Base-by-base conservation (phyloP, 2,888 invertebrate species). In the Macaria liturata region DNA sequence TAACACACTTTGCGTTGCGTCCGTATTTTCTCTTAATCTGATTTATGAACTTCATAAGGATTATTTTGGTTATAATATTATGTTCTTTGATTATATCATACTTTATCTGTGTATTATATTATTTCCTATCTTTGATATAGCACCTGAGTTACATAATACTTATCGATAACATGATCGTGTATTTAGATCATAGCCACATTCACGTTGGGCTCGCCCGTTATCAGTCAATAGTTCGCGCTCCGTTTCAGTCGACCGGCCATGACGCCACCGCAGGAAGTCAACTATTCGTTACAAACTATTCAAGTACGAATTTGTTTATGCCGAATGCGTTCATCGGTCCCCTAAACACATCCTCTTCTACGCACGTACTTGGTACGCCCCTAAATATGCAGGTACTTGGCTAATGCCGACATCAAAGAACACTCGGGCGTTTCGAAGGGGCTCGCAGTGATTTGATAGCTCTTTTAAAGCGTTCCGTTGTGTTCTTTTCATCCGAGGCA, bases 151-250 rank as follows among this genome's bases (percentile, higher is more conserved):
- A 62, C 63, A 59, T 59, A 57, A 62, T 52, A 49, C 32, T 60
- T 54, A 64, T 62, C 62, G 49, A 48, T 40, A 57, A 64, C 59
- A n/a, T 54, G 52, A 64, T 62, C 56, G 46, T 74, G 75, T 70
- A 72, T 75, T 76, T 78, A 71, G 65, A 65, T 65, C 63, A 62
- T 62, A 62, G 54, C 61, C 67, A 65, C 66, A 66, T 64, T 72
- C 62, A 74, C 9, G 68, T 74, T 74, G 70, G 69, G 68, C 71
- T 74, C 72, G 73, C 74, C 75, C 74, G 79, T 84, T 87, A 86
- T 86, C 84, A 80, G 81, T 75, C 75, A 76, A 66, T 67, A 62
- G 34, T 37, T 7, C 34, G 34, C 7, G 7, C 64, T 62, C 64
- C 71, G 74, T 70, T 73, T 74, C 75, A 75, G 70, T 70, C 68